phyloP scores from a whole-genome alignment of 2,797 vertebrate species.

The Darevskia nairensis region DNA sequence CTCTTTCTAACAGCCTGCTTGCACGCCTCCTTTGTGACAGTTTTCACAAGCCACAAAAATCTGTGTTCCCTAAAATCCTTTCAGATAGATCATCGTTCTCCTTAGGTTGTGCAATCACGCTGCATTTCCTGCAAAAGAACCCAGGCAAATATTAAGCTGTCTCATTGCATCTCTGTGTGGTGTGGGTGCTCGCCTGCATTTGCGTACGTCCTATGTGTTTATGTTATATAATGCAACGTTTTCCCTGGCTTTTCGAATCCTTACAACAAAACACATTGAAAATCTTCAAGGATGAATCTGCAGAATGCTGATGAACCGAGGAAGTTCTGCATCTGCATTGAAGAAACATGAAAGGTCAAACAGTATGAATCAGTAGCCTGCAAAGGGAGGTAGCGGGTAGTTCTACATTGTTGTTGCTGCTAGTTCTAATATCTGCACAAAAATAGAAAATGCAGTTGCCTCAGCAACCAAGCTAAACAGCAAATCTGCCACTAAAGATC shows the following conservation, averaged over 20 bases:
- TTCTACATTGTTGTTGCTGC: neutral
- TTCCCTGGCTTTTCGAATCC: neutral
- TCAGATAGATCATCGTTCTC: neutral
- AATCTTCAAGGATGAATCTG: neutral
- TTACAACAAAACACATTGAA: neutral
- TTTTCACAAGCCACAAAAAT: neutral
- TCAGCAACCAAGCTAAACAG: slow-evolving; percentile 42
- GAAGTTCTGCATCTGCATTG: neutral
- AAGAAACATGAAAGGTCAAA: slow-evolving; percentile 14
- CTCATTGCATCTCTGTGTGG: neutral
- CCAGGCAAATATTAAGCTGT: neutral
- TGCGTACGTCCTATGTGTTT: neutral
- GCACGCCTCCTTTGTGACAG: neutral
- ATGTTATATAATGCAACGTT: slow-evolving; percentile 1
- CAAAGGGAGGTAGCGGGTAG: slow-evolving; percentile 12
- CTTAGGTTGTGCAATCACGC: neutral
- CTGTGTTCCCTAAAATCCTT: slow-evolving; percentile 9
- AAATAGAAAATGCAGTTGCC: slow-evolving; percentile 45
- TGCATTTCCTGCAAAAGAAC: neutral
- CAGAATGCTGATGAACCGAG: neutral
- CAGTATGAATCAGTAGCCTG: neutral
- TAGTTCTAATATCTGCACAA: slow-evolving; percentile 18
- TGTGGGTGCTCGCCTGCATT: neutral
- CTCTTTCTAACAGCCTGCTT: neutral
- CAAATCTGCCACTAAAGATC: slow-evolving; percentile 15